Percentiles rank a stretch among this genome's conserved stretches.
These are phyloP conservation scores for Penaeus indicus DNA, from an alignment of 1,140 invertebrate genomes.

Conservation along the genomic window DNA sequence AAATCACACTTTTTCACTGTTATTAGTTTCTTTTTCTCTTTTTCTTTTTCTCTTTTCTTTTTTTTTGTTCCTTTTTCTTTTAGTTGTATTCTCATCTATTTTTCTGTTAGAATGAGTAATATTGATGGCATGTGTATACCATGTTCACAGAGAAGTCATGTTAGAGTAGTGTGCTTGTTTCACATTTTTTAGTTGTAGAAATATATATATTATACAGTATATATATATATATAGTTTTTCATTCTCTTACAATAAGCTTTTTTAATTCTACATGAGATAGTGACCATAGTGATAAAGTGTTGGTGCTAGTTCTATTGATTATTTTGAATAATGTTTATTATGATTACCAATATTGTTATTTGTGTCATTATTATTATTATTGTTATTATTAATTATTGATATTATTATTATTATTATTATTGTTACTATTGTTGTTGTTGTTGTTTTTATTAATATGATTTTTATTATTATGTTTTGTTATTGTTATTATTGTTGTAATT, in stretches of 20 bases:
- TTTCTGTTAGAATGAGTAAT: slow-evolving; percentile 39
- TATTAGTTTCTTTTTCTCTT: not conserved
- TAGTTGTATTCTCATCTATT: slow-evolving; percentile 26
- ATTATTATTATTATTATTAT: not conserved
- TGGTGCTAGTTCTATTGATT: no score
- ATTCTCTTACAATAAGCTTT: no score
- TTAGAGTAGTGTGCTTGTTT: slow-evolving; percentile 57
- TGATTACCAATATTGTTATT: no score
- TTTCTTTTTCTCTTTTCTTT: slow-evolving; percentile 6
- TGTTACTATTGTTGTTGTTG: not conserved
- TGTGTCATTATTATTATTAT: no score
- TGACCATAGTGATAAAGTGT: no score
- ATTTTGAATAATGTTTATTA: no score
- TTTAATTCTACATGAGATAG: no score
- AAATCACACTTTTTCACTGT: no score
- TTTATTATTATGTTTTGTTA: no score
- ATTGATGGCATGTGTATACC: slow-evolving; percentile 50
- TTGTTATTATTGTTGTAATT: no score
- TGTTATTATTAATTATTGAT: not conserved
- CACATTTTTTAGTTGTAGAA: slow-evolving; percentile 42
- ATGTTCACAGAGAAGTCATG: slow-evolving; percentile 41
- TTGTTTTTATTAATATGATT: no score
- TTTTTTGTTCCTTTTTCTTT: slow-evolving; percentile 22
- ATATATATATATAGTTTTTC: no score
- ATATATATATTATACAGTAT: not conserved